Evolutionary conservation across 1,140 invertebrate genomes (phyloP), one percentile per base, ranked within the genome.

Genomic region (Ostrea edulis): DNA sequence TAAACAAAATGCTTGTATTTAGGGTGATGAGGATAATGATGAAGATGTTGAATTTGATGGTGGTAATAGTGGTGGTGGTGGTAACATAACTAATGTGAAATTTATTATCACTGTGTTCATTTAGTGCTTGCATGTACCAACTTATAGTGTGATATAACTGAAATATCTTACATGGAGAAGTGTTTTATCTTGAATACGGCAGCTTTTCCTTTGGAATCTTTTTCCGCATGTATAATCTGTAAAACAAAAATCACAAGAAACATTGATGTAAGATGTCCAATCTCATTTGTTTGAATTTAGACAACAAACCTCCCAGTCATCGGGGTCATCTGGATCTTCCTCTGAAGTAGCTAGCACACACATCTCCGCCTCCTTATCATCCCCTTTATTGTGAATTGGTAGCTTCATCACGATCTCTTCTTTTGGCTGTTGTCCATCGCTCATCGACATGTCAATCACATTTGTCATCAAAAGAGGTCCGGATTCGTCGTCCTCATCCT

Each of bases 361-460:
- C 44, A 89, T 77, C 3, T 87, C 85, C 8, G n/a, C n/a, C n/a
- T n/a, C n/a, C n/a, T n/a, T n/a, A n/a, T 52, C 29, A 11, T 68
- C 62, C 1, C 54, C 77, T 77, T 77, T 77, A 0, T 62, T 55
- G n/a, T 84, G 85, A 0, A 86, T 51, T 0, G 88, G 88, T 12
- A 89, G 58, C 12, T 86, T 86, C 88, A 89, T 89, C n/a, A 86
- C n/a, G 0, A 89, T 77, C 8, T 53, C 82, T 51, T 89, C 86
- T 29, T 77, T 71, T 1, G 88, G 88, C 20, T 89, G 88, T 62
- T 86, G 85, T 20, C 82, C 88, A 81, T 89, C 88, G 54, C 54
- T 68, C 58, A 86, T 89, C 7, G 65, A 71, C 52, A 89, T 52
- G 44, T 89, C 86, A 29, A 89, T 82, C 11, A 89, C 85, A 52